Base-by-base conservation (phyloP, 2,888 invertebrate species). In the Sesamia inferens region DNA sequence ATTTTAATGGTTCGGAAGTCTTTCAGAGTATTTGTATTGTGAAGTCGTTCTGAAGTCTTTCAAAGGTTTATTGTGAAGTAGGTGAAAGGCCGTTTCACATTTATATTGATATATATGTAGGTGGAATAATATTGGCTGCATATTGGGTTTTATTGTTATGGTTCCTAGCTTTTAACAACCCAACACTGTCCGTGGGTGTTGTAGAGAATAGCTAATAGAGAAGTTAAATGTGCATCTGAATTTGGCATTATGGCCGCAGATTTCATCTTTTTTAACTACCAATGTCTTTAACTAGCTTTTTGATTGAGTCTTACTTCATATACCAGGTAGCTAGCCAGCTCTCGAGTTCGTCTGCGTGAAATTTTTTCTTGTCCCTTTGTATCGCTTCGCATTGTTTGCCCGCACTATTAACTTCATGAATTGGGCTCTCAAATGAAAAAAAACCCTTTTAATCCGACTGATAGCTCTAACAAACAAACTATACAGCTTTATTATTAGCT, bases 1-100 rank as follows among this genome's bases (percentile, higher is more conserved):
- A 24, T 54, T 83, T 69, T 69, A 69, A 75, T 79, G 58, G 67
- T 59, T 67, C 63, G 58, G 79, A 74, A 83, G 68, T 62, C 71
- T 79, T 83, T 79, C 66, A 74, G 74, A 71, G 54, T 74, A 64
- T 81, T 71, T 59, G 44, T 78, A 58, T 70, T 67, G 79, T 55
- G 59, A 54, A 66, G 48, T 71, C 59, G 44, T 39, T 39, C 39
- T 54, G 79, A 74, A 83, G 68, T 62, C 71, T 79, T 83, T 79
- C 66, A 74, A 79, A 71, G 54, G 66, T 59, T 31, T 78, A 58
- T 70, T 67, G 79, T 55, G 57, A 57, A 66, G 48, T 71, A 63
- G 44, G 78, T 73, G 73, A 67, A 80, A 78, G 59, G 73, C 22
- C 8, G 68, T 73, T 54, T 67, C 59, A 66, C 58, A 11, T 24